Evolutionary conservation across 2,113 vertebrate genomes (phyloP).

Genomic region (Dromaius novaehollandiae): DNA sequence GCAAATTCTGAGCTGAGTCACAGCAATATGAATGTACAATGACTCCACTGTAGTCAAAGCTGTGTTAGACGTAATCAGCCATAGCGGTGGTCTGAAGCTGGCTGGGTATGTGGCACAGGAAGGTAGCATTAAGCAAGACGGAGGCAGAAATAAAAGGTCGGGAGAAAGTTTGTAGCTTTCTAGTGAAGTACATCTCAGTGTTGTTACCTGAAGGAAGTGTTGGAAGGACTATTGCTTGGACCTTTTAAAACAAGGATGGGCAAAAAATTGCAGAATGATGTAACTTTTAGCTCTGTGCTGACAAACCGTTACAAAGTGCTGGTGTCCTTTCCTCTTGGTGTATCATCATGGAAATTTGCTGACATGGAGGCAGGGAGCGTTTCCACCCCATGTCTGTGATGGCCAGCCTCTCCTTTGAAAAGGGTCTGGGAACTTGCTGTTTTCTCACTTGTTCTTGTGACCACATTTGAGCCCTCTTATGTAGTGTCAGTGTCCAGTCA

Average conservation of each 20-base stretch:
- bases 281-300: neutral
- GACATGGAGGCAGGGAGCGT: neutral
- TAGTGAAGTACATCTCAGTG: neutral
- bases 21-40: neutral
- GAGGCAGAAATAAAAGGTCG: neutral
- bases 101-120: neutral
- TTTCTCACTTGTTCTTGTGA: neutral
- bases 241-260: neutral
- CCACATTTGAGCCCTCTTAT: neutral
- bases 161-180: neutral
- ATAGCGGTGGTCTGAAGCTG: fast-evolving
- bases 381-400: neutral
- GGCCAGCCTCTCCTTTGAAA: neutral
- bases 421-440: neutral
- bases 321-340: neutral
- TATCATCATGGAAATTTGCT: neutral
- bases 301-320: neutral
- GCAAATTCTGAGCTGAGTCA: neutral
- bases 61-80: neutral
- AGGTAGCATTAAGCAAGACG: neutral
- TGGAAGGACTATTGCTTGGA: neutral
- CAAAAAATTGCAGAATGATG: fast-evolving
- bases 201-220: neutral
- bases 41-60: neutral
- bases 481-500: fast-evolving